Evolutionary conservation across 2,797 vertebrate species (phyloP), one percentile per base, ranked within the genome.

Genomic region (Schizothorax lantsangensis): DNA sequence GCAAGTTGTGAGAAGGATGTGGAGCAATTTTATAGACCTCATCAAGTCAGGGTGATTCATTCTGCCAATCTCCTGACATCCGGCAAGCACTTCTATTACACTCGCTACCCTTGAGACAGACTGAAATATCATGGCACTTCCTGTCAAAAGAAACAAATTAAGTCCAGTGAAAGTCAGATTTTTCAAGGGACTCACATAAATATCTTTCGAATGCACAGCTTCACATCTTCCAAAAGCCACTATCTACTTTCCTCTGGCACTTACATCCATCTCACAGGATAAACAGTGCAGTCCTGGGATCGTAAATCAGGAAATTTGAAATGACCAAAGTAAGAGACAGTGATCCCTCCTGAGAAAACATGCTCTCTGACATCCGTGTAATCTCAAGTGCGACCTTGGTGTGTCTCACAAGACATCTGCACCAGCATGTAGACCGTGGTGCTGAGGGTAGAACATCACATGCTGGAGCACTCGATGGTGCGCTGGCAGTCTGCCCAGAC

Each of bases 41-140:
- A 88, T 86, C 81, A 83, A 86, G 64, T 72, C 64, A 54, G 68
- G 79, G 84, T 90, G 88, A 88, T 88, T 90, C 86, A 88, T 84
- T 84, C 54, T 83, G 84, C 81, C 88, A 86, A 84, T 86, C 86
- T 83, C 79, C 79, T 86, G 86, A 78, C 78, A 82, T 79, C 78
- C 79, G 77, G 69, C 74, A 43, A 81, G 59, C 68, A 54, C 62
- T 64, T 79, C 68, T 83, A 83, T 86, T 89, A 30, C 86, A 74
- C 71, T 88, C 77, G 77, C 83, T 86, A 84, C 85, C 88, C 88
- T 87, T 87, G 79, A 73, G 80, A 88, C 64, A 71, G 75, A 59
- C 81, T 86, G 68, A 84, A 86, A 90, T 52, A 87, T 82, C 81
- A 79, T 79, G 86, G 73, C 84, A 87, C 52, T 72, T 85, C 77